Base-by-base conservation (phyloP, 2,113 vertebrate species). In the Solea solea region DNA sequence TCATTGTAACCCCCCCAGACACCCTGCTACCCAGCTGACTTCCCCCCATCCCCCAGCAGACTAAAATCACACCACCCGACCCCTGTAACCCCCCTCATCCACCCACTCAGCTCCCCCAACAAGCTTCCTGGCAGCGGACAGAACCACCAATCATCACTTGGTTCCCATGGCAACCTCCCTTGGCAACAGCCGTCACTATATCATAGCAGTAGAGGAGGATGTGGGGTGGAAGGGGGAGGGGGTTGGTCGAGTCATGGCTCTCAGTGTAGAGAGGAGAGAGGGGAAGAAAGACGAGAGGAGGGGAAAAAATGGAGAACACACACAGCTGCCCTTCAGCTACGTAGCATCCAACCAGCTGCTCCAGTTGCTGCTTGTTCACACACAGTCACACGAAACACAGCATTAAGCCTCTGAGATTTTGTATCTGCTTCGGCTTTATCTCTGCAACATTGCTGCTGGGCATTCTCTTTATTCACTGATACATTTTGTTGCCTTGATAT, bases 161-260 rank as follows among this genome's bases (percentile, higher is more conserved):
- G 95, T 96, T 95, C 90, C 96, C 93, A 95, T 96, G 86, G 95
- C 94, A 96, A 96, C 95, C 89, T 96, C 94, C 81, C 90, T 94
- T 94, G 86, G 95, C 96, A 93, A 96, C 96, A 93, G 93, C 94
- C 94, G 94, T 95, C 95, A 95, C 96, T 94, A 94, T 96, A 93
- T 97, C 96, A 90, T 93, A 93, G 95, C 94, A 84, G 73, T 67
- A 74, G 80, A 11, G n/a, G 85, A 87, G 85, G 88, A 82, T 64
- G 44, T 72, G 77, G 77, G 80, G 80, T 65, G 64, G 53, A 54
- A 39, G 50, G 94, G 94, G 93, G 93, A 92, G 90, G 95, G 96
- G 93, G 94, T 91, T 94, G 93, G 95, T 92, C 88, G 92, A 94
- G 93, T 93, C 94, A 88, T 93, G 93, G 93, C 94, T 96, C 93